Evolutionary conservation across 1,140 invertebrate species (phyloP).

Genomic region (Chrysoperla carnea): DNA sequence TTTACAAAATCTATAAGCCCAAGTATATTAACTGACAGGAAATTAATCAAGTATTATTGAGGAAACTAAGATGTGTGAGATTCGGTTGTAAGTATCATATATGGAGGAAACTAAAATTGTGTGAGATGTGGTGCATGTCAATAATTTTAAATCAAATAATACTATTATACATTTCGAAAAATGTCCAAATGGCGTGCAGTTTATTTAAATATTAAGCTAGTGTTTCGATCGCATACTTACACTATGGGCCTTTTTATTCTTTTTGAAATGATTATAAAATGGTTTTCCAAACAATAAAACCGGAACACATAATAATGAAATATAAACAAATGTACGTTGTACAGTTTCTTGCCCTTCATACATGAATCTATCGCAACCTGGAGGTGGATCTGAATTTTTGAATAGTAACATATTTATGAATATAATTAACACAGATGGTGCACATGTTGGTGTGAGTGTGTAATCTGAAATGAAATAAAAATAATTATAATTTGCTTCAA

Average conservation of each 20-base stretch:
- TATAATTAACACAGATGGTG: constrained; percentile 72
- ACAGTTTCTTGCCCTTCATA: constrained; percentile 48
- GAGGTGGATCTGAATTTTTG: constrained; percentile 27
- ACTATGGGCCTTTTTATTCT: background rate
- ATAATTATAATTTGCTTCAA: constrained; percentile 2
- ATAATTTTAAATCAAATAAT: no score
- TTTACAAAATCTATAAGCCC: no score
- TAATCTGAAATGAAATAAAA: constrained; percentile 20
- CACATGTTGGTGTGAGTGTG: constrained; percentile 42
- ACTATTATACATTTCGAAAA: no score
- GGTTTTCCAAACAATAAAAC: constrained; percentile 89
- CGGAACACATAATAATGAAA: constrained; percentile 72
- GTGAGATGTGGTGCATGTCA: no score
- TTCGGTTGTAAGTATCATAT: no score
- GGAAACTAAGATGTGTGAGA: no score
- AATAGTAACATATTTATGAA: constrained; percentile 90
- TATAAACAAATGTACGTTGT: constrained; percentile 53
- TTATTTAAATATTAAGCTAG: no score
- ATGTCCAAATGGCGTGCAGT: no score
- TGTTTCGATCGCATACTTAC: no score
- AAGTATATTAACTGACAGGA: no score
- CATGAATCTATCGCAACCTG: constrained; percentile 48
- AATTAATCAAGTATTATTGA: no score
- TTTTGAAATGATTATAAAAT: constrained; percentile 37
- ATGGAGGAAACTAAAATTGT: no score